Conservation (phyloP, 2,113 vertebrate genomes). For the Melospiza georgiana region DNA sequence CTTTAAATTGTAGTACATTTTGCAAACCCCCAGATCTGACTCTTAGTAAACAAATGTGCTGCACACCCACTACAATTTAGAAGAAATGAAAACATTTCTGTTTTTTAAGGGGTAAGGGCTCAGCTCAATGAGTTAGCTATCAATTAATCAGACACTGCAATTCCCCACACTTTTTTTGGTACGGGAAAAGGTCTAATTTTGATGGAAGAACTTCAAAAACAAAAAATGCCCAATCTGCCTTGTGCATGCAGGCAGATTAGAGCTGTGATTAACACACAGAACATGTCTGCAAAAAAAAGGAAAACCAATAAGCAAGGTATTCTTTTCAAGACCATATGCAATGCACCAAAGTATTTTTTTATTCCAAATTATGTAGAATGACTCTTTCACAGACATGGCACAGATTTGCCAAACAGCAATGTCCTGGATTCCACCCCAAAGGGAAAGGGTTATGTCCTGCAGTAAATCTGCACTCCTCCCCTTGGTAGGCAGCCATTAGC, state of each 20-base stretch:
- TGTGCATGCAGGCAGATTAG: neutral
- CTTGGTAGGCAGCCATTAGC: neutral
- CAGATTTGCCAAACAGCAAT: neutral
- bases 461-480: neutral
- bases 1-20: neutral
- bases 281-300: neutral
- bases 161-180: neutral
- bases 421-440: neutral
- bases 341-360: neutral
- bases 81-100: neutral
- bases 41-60: neutral
- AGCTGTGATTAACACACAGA: neutral
- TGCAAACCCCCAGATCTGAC: neutral
- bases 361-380: neutral
- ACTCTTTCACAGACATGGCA: neutral
- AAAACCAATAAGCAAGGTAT: neutral
- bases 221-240: neutral
- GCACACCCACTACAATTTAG: neutral
- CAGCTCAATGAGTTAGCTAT: neutral
- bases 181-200: neutral
- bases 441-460: neutral
- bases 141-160: neutral
- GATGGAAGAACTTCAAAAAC: neutral
- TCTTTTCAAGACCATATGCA: neutral
- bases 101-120: neutral